Evolutionary conservation across 2,113 vertebrate species (phyloP).

Genomic region (Coreoperca whiteheadi): DNA sequence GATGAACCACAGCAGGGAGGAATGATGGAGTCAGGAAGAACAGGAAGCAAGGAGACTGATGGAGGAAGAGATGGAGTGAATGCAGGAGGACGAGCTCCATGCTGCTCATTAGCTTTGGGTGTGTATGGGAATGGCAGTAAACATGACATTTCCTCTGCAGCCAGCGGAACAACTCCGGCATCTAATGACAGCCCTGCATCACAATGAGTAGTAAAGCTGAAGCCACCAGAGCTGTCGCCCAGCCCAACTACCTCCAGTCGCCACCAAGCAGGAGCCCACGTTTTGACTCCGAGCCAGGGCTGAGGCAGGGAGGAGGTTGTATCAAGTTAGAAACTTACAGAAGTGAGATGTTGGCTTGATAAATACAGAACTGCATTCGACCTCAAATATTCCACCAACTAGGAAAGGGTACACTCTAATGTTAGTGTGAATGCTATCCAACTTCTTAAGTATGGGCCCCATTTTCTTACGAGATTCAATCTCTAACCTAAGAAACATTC

Average conservation of each 20-base stretch:
- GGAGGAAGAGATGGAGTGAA: slow-evolving; percentile 31
- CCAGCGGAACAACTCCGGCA: slow-evolving; percentile 69
- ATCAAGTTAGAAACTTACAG: not conserved
- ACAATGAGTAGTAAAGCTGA: slow-evolving; percentile 78
- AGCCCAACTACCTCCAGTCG: slow-evolving; percentile 58
- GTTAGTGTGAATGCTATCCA: not conserved
- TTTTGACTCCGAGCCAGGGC: slow-evolving; percentile 22
- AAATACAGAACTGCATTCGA: not conserved
- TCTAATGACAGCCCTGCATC: slow-evolving; percentile 84
- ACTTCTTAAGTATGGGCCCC: not conserved
- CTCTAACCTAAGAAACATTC: not conserved
- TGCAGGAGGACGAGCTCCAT: slow-evolving; percentile 40
- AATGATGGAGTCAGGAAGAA: slow-evolving; percentile 7
- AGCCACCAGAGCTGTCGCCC: slow-evolving; percentile 71
- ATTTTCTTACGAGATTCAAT: not conserved
- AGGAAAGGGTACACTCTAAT: not conserved
- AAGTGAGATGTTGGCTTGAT: not conserved
- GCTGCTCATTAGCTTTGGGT: slow-evolving; percentile 82
- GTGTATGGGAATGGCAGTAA: slow-evolving; percentile 82
- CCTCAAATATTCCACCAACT: slow-evolving; percentile 1
- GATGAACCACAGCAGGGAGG: slow-evolving; percentile 25
- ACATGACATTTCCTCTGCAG: slow-evolving; percentile 79
- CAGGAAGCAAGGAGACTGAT: slow-evolving; percentile 20
- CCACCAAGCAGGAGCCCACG: slow-evolving; percentile 49
- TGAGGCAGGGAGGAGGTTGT: slow-evolving; percentile 20